phyloP scores from a whole-genome alignment of 2,113 vertebrate genomes.

The Todiramphus chloris region DNA sequence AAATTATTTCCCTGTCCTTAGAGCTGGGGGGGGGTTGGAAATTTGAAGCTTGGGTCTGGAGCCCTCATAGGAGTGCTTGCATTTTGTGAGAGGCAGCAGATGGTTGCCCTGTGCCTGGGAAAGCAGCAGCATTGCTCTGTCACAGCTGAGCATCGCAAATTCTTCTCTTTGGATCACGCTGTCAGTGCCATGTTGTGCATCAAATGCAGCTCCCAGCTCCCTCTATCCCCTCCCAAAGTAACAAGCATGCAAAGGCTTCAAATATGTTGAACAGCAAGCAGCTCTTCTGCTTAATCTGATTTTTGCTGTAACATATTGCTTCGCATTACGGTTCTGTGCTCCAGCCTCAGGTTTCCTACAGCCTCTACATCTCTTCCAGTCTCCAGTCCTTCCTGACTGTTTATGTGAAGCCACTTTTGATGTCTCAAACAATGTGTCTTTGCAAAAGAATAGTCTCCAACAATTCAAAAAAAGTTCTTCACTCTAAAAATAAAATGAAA shows the following conservation, averaged over 20 bases:
- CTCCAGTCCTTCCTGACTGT: conserved; percentile 17
- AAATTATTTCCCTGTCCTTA: background rate
- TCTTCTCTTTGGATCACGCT: background rate
- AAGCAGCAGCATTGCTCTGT: background rate
- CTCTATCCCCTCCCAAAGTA: background rate
- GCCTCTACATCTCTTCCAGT: background rate
- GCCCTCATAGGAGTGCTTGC: background rate
- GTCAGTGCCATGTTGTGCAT: background rate
- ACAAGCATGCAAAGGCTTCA: background rate
- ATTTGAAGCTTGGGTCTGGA: background rate
- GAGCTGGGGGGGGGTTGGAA: background rate
- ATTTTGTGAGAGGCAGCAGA: background rate
- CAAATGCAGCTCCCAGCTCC: background rate
- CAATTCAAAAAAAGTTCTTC: background rate
- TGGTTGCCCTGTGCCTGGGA: background rate
- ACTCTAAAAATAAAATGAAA: conserved; percentile 34
- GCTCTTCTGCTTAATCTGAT: background rate
- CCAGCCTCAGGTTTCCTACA: background rate
- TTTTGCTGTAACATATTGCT: background rate
- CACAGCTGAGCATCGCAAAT: background rate
- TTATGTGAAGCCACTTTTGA: background rate
- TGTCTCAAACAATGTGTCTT: background rate
- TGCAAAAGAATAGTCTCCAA: background rate
- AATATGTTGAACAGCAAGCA: background rate
- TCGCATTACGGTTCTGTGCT: background rate